A percentile compares a stretch with the other conserved stretches of the same genome.
Evolutionary conservation across 2,113 vertebrate species (phyloP).

Genomic region (Heteronetta atricapilla): DNA sequence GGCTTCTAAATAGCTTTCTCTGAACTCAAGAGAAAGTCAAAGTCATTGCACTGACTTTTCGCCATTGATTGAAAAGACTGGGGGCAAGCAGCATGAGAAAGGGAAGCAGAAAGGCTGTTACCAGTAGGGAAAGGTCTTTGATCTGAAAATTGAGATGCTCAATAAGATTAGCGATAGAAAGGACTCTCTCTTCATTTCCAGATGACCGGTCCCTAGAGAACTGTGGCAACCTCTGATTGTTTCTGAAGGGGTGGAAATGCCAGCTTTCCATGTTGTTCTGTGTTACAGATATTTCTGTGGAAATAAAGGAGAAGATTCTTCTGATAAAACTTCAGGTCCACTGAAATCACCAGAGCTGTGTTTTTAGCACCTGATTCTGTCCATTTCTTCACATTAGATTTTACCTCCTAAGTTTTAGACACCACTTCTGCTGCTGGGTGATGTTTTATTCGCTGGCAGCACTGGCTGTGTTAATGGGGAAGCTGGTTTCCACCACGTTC

Average conservation of each 20-base stretch:
- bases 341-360: background rate
- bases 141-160: background rate
- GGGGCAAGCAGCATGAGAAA: background rate
- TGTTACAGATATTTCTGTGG: background rate
- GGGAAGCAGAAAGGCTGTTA: background rate
- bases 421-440: background rate
- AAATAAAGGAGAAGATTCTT: background rate
- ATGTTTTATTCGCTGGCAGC: background rate
- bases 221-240: background rate
- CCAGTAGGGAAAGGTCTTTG: background rate
- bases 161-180: background rate
- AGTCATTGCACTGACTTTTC: background rate
- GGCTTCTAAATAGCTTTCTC: background rate
- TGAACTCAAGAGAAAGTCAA: background rate
- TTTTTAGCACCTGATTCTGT: background rate
- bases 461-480: background rate
- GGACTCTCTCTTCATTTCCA: background rate
- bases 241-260: background rate
- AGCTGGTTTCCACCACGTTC: accelerated
- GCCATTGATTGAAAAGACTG: background rate
- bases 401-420: background rate
- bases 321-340: background rate
- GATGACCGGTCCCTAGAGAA: background rate
- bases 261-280: background rate
- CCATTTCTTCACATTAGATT: background rate